These are phyloP conservation scores for Scomber japonicus DNA, from an alignment of 2,113 vertebrate genomes.

Conservation along the genomic window DNA sequence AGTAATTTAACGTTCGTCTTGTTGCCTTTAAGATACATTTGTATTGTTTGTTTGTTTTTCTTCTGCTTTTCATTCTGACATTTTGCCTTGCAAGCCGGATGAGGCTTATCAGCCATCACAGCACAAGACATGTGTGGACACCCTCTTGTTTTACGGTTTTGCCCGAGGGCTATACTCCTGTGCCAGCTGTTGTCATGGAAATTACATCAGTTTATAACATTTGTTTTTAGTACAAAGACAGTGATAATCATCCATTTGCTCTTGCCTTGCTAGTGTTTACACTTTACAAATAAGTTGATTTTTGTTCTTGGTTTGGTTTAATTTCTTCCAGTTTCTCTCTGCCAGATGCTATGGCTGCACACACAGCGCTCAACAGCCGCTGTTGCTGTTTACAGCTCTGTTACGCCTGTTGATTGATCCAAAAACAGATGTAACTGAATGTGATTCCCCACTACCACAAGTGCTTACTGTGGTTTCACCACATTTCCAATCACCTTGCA, in stretches of 20 bases:
- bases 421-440: conserved; percentile 51
- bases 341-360: conserved; percentile 49
- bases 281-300: conserved; percentile 51
- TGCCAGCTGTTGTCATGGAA: conserved; percentile 62
- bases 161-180: conserved; percentile 36
- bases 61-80: conserved; percentile 4
- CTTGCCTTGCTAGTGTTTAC: conserved; percentile 42
- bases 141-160: conserved; percentile 14
- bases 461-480: conserved; percentile 11
- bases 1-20: conserved; percentile 41
- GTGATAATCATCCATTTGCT: conserved; percentile 43
- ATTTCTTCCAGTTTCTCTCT: conserved; percentile 35
- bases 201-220: conserved; percentile 53
- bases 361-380: conserved; percentile 20
- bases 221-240: conserved; percentile 42
- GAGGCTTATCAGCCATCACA: conserved; percentile 52
- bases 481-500: conserved; percentile 5
- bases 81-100: conserved; percentile 41
- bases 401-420: conserved; percentile 41
- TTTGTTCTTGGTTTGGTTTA: conserved; percentile 51
- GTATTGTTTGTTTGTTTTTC: conserved; percentile 2
- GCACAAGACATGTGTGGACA: conserved; percentile 45
- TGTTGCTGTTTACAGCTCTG: conserved; percentile 52
- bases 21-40: conserved; percentile 29
- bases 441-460: conserved; percentile 33